Evolutionary conservation across 2,888 invertebrate species (phyloP).

Genomic region (Hydroisotoma schaefferi): DNA sequence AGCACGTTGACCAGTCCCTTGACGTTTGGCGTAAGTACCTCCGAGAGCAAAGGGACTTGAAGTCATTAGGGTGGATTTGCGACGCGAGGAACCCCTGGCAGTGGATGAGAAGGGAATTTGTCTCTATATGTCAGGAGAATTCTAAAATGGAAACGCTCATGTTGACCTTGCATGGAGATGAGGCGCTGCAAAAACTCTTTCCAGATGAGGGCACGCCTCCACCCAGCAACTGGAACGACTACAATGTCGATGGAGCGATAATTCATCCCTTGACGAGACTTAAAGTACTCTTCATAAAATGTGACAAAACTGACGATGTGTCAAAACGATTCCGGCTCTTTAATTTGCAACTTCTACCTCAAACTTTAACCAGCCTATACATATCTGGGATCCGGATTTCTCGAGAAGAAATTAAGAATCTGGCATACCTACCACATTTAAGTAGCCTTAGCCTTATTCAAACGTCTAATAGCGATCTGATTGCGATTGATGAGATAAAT

Average conservation of each 20-base stretch:
- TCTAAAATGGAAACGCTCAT: not conserved
- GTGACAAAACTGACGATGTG: not conserved
- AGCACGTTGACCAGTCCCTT: not conserved
- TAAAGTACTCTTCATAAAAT: not conserved
- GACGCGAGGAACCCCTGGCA: not conserved
- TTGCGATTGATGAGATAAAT: not conserved
- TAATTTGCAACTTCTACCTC: not conserved
- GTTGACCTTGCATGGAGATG: conserved; percentile 1
- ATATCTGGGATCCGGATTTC: not conserved
- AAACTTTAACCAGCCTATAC: not conserved
- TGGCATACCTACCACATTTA: no score
- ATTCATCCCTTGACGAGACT: not conserved
- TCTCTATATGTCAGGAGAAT: not conserved
- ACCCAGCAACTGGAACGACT: not conserved
- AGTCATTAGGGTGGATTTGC: not conserved
- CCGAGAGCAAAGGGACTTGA: not conserved
- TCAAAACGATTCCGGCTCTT: not conserved
- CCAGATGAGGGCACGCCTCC: not conserved
- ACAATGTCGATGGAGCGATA: not conserved
- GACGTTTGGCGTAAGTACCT: not conserved
- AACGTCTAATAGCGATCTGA: no score
- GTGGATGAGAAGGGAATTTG: not conserved
- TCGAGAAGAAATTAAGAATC: no score
- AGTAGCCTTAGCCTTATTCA: no score
- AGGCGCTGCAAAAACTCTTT: not conserved